Conservation (phyloP, 2,113 vertebrate genomes). For the Scytalopus superciliaris region DNA sequence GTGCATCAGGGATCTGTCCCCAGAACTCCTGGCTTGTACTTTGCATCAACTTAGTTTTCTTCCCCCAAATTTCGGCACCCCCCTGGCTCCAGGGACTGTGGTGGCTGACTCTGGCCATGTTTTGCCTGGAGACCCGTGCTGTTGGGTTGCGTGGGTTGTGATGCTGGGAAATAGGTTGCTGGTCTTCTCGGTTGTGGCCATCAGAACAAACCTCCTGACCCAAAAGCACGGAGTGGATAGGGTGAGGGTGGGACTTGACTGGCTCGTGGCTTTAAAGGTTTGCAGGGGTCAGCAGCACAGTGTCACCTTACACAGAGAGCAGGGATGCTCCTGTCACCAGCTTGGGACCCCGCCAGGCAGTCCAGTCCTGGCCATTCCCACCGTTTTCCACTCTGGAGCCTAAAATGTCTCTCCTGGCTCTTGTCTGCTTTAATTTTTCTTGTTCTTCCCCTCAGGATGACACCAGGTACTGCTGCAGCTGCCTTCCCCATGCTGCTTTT, state of each 20-base stretch:
- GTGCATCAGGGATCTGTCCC: background rate
- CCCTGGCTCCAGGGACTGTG: background rate
- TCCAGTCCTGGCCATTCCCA: background rate
- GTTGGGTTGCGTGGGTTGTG: accelerated
- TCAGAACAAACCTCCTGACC: constrained; percentile 3
- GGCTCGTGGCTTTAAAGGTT: background rate
- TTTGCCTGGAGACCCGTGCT: background rate
- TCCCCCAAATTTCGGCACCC: background rate
- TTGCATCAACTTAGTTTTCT: background rate
- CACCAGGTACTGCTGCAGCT: constrained; percentile 71
- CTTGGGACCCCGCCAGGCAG: background rate
- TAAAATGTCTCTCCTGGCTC: background rate
- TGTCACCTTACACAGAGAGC: background rate
- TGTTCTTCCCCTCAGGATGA: constrained; percentile 42
- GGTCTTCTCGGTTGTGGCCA: background rate
- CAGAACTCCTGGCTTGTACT: background rate
- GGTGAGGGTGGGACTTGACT: background rate
- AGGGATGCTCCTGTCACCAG: background rate
- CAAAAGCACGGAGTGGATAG: background rate
- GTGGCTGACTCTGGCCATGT: background rate
- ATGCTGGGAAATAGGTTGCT: background rate
- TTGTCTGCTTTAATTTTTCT: constrained; percentile 71
- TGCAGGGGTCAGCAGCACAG: background rate
- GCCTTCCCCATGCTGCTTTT: constrained; percentile 60
- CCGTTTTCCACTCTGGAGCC: background rate